Evolutionary conservation across 2,113 vertebrate species (phyloP).

Genomic region (Notothenia rossii): DNA sequence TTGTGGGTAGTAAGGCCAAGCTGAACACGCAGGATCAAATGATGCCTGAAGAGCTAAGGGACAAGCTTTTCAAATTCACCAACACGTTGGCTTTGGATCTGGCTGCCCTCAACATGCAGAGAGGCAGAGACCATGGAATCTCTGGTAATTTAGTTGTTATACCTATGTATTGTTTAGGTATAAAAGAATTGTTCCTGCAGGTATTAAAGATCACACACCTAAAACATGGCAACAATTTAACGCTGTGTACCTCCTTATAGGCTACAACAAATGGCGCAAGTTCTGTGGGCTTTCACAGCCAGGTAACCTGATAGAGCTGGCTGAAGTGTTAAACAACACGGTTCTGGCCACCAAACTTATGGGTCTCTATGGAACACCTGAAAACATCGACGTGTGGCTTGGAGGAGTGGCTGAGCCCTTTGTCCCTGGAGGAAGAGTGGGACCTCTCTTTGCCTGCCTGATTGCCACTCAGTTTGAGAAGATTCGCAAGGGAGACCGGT

Average conservation of each 20-base stretch:
- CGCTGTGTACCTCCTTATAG: constrained; percentile 31
- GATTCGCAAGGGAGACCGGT: constrained; percentile 76
- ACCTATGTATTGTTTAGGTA: neutral
- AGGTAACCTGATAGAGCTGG: constrained; percentile 31
- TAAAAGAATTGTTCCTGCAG: neutral
- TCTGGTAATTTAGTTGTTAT: constrained; percentile 77
- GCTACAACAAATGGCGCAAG: constrained; percentile 80
- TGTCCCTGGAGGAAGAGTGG: constrained; percentile 81
- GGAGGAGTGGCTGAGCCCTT: constrained; percentile 81
- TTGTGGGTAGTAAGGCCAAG: constrained; percentile 85
- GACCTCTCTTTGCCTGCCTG: constrained; percentile 83
- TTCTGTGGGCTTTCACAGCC: constrained; percentile 79
- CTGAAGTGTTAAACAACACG: constrained; percentile 64
- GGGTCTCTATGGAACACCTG: constrained; percentile 71
- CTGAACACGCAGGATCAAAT: constrained; percentile 85
- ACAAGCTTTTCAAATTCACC: constrained; percentile 83
- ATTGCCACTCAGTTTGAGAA: constrained; percentile 76
- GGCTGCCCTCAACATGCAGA: constrained; percentile 87
- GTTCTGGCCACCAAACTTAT: constrained; percentile 62
- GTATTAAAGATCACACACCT: neutral
- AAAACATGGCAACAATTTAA: neutral
- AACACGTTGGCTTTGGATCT: constrained; percentile 81
- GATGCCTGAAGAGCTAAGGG: constrained; percentile 84
- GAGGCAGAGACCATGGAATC: constrained; percentile 86
- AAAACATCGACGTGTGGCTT: constrained; percentile 83